Evolutionary conservation across 2,113 vertebrate genomes (phyloP), one percentile per base, ranked within the genome.

Genomic region (Promerops cafer): DNA sequence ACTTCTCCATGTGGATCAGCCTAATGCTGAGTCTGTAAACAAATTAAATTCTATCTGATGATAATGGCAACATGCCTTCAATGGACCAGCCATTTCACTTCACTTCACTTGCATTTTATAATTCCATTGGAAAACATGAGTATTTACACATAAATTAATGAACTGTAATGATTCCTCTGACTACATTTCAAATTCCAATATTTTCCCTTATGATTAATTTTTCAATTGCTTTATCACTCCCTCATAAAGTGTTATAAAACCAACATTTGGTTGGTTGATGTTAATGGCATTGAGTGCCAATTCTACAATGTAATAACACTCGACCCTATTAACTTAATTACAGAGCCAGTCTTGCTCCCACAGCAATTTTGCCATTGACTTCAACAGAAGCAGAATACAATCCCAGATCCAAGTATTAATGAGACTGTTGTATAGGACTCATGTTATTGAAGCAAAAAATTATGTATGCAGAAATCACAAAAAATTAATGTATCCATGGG

Each of bases 151-250:
- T 78, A 92, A 93, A 94, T 84, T 94, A 96, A 95, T 87, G 88
- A 95, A 89, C 33, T 81, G 71, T 90, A 94, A 97, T 96, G 95
- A 93, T 76, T 93, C 87, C 87, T 81, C 54, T 93, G 87, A 93
- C 79, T 96, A 72, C 40, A 77, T 95, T 97, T 97, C 75, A 94
- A 94, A 89, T 87, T 79, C 77, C 60, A 93, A 1, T 71, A 75
- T 93, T 95, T 96, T 87, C 87, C 90, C 97, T 88, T 89, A 90
- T 88, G 97, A 95, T 89, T 97, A 97, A 91, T 85, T 92, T 95
- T 93, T 96, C 92, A 97, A 84, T 93, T 95, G 95, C 86, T 97
- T 95, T 92, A 96, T 96, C 83, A 72, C 70, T 84, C 87, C 61
- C 80, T 97, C 94, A 86, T 88, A 92, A 96, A 89, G 35, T 82